A percentile compares a stretch with the other conserved stretches of the same genome.
These are phyloP conservation scores for Itoplectis maculator DNA, from an alignment of 2,888 invertebrate species.

Conservation along the genomic window DNA sequence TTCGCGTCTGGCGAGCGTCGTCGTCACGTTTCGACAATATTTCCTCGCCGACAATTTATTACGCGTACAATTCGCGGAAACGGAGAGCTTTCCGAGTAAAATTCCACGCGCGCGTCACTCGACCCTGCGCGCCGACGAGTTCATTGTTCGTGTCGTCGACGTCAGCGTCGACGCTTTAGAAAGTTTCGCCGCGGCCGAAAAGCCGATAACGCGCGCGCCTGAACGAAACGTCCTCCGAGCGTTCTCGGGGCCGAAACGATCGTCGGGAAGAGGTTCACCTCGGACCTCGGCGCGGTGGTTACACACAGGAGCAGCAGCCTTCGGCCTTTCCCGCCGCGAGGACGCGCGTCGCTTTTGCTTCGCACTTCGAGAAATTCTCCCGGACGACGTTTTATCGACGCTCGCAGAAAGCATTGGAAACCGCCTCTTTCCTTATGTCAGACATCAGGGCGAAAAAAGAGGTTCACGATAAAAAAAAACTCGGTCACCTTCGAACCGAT, in stretches of 20 bases:
- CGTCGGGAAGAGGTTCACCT: slow-evolving; percentile 31
- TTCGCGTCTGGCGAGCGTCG: no score
- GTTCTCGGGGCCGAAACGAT: slow-evolving; percentile 33
- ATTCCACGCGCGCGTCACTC: slow-evolving; percentile 31
- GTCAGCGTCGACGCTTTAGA: slow-evolving; percentile 6
- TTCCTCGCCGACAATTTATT: background rate
- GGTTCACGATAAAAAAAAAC: background rate
- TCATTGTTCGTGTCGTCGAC: slow-evolving; percentile 10
- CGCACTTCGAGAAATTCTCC: background rate
- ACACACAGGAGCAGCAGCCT: background rate
- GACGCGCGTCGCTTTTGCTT: background rate
- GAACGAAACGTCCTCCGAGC: slow-evolving; percentile 1
- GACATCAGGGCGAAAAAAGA: background rate
- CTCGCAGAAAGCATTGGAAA: background rate
- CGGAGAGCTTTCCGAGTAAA: background rate
- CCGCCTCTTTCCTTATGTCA: background rate
- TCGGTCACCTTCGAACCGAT: slow-evolving; percentile 2
- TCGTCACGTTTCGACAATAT: no score
- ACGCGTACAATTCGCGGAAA: background rate
- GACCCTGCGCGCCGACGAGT: slow-evolving; percentile 3
- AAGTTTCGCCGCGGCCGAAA: slow-evolving; percentile 32
- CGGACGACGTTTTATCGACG: background rate
- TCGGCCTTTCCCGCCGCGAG: slow-evolving; percentile 14
- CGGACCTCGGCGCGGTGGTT: background rate
- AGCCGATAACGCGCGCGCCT: slow-evolving; percentile 12